Evolutionary conservation across 2,797 vertebrate genomes (phyloP).

Genomic region (Australoheros facetus): DNA sequence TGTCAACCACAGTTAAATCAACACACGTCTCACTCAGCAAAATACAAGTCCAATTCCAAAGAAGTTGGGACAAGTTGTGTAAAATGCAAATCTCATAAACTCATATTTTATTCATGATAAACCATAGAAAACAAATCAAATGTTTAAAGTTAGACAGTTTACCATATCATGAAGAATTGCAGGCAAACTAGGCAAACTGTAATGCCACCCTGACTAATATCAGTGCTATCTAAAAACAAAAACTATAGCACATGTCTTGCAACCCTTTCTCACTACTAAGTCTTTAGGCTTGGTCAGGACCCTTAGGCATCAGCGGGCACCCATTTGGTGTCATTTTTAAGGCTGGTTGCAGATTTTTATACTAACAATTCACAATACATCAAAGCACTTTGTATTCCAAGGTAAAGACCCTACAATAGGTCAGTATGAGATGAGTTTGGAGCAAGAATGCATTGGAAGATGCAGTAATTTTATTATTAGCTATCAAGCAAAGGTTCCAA

Average conservation of each 20-base stretch:
- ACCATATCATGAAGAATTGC: neutral
- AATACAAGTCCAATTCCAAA: neutral
- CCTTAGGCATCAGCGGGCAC: too few species aligned
- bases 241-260: too few species aligned
- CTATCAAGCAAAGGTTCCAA: neutral
- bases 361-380: neutral
- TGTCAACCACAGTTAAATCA: neutral
- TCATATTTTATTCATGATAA: neutral
- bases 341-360: neutral
- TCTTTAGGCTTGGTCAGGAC: neutral
- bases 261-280: too few species aligned
- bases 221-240: too few species aligned
- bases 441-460: neutral
- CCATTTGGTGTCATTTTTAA: neutral
- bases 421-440: too few species aligned
- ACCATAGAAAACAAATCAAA: neutral
- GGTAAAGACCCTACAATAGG: neutral
- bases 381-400: neutral
- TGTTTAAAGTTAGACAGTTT: neutral
- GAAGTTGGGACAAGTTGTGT: too few species aligned
- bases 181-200: neutral
- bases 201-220: neutral
- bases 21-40: neutral
- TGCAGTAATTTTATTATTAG: neutral
- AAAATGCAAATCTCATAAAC: neutral